These are phyloP conservation scores for Rallus crepitans DNA, from an alignment of 2,797 vertebrate genomes.

Conservation along the genomic window DNA sequence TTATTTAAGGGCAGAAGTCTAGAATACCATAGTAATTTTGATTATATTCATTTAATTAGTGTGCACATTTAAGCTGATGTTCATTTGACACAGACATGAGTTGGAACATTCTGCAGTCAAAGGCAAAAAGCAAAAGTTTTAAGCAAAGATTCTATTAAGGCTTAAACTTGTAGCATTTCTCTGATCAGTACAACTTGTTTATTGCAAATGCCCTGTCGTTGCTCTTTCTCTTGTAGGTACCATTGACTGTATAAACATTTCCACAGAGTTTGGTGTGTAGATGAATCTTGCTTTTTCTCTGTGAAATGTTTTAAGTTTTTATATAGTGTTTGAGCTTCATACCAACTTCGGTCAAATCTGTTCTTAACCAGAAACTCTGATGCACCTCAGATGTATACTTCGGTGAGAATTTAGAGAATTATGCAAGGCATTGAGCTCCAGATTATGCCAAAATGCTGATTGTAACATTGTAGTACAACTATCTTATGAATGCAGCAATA, in stretches of 20 bases:
- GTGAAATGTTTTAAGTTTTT: neutral
- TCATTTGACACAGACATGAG: neutral
- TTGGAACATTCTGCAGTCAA: neutral
- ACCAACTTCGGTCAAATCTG: neutral
- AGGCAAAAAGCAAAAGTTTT: neutral
- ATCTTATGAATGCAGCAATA: neutral
- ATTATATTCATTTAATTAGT: neutral
- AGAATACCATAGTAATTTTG: neutral
- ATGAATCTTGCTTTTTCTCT: neutral
- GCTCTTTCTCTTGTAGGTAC: neutral
- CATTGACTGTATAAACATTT: neutral
- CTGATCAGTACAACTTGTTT: neutral
- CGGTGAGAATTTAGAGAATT: neutral
- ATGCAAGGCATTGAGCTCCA: neutral
- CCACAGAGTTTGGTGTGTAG: fast-evolving
- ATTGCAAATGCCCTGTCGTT: neutral
- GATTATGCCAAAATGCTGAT: neutral
- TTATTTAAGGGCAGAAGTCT: neutral
- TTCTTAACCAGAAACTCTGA: neutral
- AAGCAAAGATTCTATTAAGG: neutral
- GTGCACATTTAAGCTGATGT: neutral
- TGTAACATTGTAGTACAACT: neutral
- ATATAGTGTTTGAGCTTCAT: neutral
- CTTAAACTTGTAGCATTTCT: neutral
- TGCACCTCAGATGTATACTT: neutral